Base-by-base conservation (phyloP, 2,888 invertebrate species). In the Copidosoma aretas region DNA sequence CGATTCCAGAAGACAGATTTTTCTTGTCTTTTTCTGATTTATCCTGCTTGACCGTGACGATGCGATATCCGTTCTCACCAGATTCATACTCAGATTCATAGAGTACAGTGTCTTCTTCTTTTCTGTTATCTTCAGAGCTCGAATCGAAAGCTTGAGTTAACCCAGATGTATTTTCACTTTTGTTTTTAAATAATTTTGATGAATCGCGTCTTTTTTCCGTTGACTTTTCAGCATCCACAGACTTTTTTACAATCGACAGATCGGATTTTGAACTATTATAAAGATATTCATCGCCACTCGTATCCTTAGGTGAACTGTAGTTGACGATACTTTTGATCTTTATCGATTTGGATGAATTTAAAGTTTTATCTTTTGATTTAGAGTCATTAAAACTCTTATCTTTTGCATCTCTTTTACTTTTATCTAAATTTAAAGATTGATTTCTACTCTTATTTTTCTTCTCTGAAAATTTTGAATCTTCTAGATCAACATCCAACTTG, bases 51-150 rank as follows among this genome's bases (percentile, higher is more conserved):
- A 32, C 21, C 24, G 53, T 41, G 21, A 71, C 58, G 19, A 71
- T 22, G 1, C 52, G 64, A 17, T 69, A 72, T 15, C 64, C 67
- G 32, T 72, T 69, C 10, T 70, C 71, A 5, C 61, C 66, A 0
- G 53, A 43, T 39, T 70, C 71, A 1, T 61, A 54, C 43, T 52
- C 65, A 3, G 71, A 70, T n/a, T 63, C 62, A 5, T 53, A 12
- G 8, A 14, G 3, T 12, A 1, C 41, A 17, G 19, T 67, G n/a
- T 46, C 10, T 2, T 43, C 22, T 32, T 52, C 17, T 56, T 46
- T 17, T 4, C 12, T 17, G 8, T 56, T 57, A n/a, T 41, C 15
- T 39, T 41, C 32, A 17, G 15, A 12, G 17, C 43, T 46, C 24
- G 24, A 24, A 17, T 32, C 32, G 32, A 32, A 32, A 32, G 3